Evolutionary conservation across 2,888 invertebrate genomes (phyloP).

Genomic region (Hemicrepidius hirtus): DNA sequence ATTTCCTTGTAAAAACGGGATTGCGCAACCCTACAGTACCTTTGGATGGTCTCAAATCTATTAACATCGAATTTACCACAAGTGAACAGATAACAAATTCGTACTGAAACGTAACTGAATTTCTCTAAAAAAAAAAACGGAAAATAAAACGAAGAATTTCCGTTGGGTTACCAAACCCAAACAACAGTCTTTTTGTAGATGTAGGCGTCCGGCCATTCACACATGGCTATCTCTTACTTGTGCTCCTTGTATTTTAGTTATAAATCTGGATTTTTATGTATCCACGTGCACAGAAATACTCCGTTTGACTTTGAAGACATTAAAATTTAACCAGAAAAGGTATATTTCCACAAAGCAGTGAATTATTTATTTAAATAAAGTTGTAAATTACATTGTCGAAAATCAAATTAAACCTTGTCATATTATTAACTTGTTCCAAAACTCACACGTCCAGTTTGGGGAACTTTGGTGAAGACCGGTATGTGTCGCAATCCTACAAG

Average conservation of each 20-base stretch:
- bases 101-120: too few species aligned
- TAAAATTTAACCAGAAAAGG: constrained; percentile 15
- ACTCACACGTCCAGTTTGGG: not conserved
- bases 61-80: too few species aligned
- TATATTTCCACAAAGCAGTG: not conserved
- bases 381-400: constrained; percentile 5
- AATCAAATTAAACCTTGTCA: not conserved
- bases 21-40: too few species aligned
- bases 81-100: too few species aligned
- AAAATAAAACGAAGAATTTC: constrained; percentile 10
- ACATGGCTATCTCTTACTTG: constrained; percentile 15
- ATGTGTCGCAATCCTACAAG: not conserved
- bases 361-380: constrained; percentile 1
- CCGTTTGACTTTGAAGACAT: not conserved
- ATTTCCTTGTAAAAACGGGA: too few species aligned
- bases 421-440: not conserved
- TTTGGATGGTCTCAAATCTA: too few species aligned
- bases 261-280: constrained; percentile 21
- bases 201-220: not conserved
- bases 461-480: not conserved
- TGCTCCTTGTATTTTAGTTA: constrained; percentile 12
- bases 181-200: constrained; percentile 11
- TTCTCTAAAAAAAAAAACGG: too few species aligned
- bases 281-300: not conserved
- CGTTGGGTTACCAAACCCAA: constrained; percentile 9